Base-by-base conservation (phyloP, 2,797 vertebrate species). In the Peromyscus attwateri region DNA sequence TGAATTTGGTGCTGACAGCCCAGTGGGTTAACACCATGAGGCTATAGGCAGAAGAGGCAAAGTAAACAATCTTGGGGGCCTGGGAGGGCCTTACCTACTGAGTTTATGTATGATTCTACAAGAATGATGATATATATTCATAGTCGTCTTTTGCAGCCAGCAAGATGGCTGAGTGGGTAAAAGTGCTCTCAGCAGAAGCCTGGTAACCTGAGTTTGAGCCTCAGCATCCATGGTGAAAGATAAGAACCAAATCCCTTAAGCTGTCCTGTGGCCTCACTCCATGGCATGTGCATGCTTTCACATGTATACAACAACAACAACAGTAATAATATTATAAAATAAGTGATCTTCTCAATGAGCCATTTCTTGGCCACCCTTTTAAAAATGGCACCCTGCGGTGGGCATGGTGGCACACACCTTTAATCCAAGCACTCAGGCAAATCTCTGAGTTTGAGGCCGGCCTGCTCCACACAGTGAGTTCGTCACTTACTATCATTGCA, bases 1-100 rank as follows among this genome's bases (percentile, higher is more conserved):
- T 0, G 0, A 2, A 0, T 3, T 68, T 95, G 82, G 97, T 97
- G 97, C 97, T 98, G 97, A 97, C 27, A 31, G 77, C 37, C 60
- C 64, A 5, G 23, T 68, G 75, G 21, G 40, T 82, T 94, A 37
- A 68, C 16, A n/a, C 12, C 2, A 40, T 73, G 43, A 68, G 49
- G 8, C 79, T 90, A 31, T 8, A 60, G 68, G 71, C 57, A 85
- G 55, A 92, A 92, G 62, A 2, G 29, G 37, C 37, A 4, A 66
- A 66, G 46, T 31, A 68, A 46, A 52, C 66, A 52, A 79, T 82
- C 27, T 40, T 85, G n/a, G 73, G 83, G 29, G 82, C 31, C 68
- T 57, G 46, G 31, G 43, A 91, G 43, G 37, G 40, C 16, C n/a
- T 82, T 81, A 57, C 13, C 31, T 95, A 75, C 40, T 64, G 43